These are phyloP conservation scores for Aeoliscus strigatus DNA, from an alignment of 2,797 vertebrate genomes.

Conservation along the genomic window DNA sequence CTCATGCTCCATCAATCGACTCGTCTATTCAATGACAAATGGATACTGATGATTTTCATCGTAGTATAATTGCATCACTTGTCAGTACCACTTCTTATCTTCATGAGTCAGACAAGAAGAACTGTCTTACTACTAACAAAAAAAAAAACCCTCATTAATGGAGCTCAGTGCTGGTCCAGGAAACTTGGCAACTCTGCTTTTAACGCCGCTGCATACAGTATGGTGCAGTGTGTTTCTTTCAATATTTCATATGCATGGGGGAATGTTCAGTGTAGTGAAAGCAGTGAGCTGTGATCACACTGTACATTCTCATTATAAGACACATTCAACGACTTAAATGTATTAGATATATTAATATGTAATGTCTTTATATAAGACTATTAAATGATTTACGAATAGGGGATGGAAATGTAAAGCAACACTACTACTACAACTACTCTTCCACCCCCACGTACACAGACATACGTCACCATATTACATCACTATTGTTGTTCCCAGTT, in stretches of 20 bases:
- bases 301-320: slow-evolving; percentile 15
- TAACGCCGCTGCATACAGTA: slow-evolving; percentile 28
- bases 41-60: slow-evolving; percentile 36
- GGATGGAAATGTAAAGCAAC: slow-evolving; percentile 4
- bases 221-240: slow-evolving; percentile 27
- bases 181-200: slow-evolving; percentile 15
- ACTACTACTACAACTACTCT: neutral
- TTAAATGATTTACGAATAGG: slow-evolving; percentile 18
- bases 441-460: neutral
- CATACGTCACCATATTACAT: too few species aligned
- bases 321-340: slow-evolving; percentile 6
- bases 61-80: slow-evolving; percentile 30
- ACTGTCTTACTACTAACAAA: slow-evolving; percentile 26
- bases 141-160: slow-evolving; percentile 30
- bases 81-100: slow-evolving; percentile 15
- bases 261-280: slow-evolving; percentile 6
- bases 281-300: slow-evolving; percentile 6
- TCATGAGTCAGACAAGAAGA: slow-evolving; percentile 35
- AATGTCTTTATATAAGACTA: slow-evolving; percentile 22
- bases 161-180: neutral
- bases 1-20: slow-evolving; percentile 6
- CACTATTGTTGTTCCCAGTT: too few species aligned
- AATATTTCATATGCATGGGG: slow-evolving; percentile 34
- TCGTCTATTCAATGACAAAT: slow-evolving; percentile 30
- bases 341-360: slow-evolving; percentile 32